Evolutionary conservation across 2,797 vertebrate genomes (phyloP), one percentile per base, ranked within the genome.

Genomic region (Sebastes oblongus): DNA sequence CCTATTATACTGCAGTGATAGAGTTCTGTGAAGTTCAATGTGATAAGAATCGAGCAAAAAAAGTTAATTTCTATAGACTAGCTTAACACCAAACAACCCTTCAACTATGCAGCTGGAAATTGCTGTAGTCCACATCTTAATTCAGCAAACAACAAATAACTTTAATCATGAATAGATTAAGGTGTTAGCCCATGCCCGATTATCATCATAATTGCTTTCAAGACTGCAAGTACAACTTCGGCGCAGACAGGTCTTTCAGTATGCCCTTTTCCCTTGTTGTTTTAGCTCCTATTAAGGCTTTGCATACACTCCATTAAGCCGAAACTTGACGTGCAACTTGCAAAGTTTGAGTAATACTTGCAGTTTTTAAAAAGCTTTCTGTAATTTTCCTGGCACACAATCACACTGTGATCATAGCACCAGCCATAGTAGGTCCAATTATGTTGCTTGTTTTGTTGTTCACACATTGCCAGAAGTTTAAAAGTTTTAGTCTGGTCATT

Each of bases 401-500:
- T 80, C 65, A 55, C 30, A 70, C 25, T 68, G 71, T 67, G 76
- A 46, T 86, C 64, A 62, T 59, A 88, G 62, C 70, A 60, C 60
- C 34, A 84, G 46, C 82, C 64, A 59, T 56, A 72, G 78, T 27
- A 29, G 25, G n/a, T 83, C 89, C 90, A 92, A 91, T 94, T 92
- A 92, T 66, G 34, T 80, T 75, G 70, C 86, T 81, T 83, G 73
- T 88, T 89, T 83, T 90, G 85, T 88, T 91, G 88, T 89, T 85
- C 77, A 36, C 87, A 83, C 87, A 82, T 88, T 58, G 82, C 66
- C 50, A 83, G 54, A 88, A 92, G 85, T 92, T 93, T 84, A 71
- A 87, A 94, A 93, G 84, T 94, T 94, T 92, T 54, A 72, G 76
- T 87, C 78, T 86, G 81, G 77, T 90, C 91, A 92, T 93, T 93